These are phyloP conservation scores for Anguilla pacifica DNA, from an alignment of 2,797 vertebrate genomes.

Conservation along the genomic window DNA sequence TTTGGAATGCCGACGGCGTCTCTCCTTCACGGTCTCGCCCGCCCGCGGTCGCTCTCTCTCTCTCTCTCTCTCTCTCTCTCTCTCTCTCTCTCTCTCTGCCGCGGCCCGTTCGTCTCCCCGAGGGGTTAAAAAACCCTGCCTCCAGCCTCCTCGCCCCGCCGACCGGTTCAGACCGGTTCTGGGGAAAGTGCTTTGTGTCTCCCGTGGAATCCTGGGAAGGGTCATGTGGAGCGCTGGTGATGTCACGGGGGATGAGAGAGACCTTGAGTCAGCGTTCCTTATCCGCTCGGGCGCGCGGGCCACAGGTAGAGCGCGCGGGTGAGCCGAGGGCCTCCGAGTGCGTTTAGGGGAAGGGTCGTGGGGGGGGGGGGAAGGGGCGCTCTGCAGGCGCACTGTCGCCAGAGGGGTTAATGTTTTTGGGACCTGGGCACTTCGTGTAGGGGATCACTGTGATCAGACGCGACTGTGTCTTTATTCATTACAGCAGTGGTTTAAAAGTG, in stretches of 20 bases:
- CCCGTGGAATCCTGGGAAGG: constrained; percentile 93
- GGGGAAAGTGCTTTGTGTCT: constrained; percentile 94
- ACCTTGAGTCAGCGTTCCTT: constrained; percentile 75
- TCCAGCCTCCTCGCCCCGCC: constrained; percentile 66
- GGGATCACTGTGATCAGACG: constrained; percentile 38
- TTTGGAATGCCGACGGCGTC: constrained; percentile 61
- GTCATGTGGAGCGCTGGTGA: constrained; percentile 91
- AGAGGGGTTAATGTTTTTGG: constrained; percentile 58
- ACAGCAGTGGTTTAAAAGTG: not conserved
- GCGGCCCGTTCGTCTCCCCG: constrained; percentile 45
- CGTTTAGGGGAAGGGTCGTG: constrained; percentile 34
- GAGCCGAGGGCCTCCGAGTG: constrained; percentile 34
- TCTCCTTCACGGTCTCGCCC: constrained; percentile 34
- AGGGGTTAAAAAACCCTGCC: constrained; percentile 87
- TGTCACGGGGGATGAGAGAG: constrained; percentile 83
- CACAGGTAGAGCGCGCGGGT: constrained; percentile 44
- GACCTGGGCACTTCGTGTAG: constrained; percentile 52
- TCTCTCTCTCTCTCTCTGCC: not conserved
- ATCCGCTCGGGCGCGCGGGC: constrained; percentile 54
- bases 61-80: too few relatives aligned
- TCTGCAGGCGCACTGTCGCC: not conserved
- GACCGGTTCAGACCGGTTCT: constrained; percentile 92
- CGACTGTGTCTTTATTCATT: constrained; percentile 27
- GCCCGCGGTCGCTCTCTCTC: constrained; percentile 39
- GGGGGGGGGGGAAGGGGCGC: not conserved